Evolutionary conservation across 2,797 vertebrate species (phyloP).

Genomic region (Meda fulgida): DNA sequence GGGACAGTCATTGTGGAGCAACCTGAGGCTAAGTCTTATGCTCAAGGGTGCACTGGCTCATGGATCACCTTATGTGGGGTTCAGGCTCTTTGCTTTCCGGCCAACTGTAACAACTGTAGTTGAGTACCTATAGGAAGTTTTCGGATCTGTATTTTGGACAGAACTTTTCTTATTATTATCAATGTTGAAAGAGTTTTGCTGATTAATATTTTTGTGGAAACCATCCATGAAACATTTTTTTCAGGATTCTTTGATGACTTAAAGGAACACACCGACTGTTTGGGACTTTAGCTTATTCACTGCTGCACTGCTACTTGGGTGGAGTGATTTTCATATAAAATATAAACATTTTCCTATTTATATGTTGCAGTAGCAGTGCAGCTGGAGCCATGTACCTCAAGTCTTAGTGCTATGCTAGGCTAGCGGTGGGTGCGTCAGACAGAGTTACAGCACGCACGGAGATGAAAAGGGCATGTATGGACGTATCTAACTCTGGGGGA

Average conservation of each 20-base stretch:
- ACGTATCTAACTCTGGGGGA: too few species aligned
- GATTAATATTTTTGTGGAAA: neutral
- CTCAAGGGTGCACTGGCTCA: conserved; percentile 1
- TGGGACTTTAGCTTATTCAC: too few species aligned
- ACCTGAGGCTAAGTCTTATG: conserved; percentile 9
- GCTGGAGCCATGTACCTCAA: too few species aligned
- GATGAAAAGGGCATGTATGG: too few species aligned
- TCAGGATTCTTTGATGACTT: neutral
- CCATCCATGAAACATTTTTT: neutral
- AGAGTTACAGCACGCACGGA: too few species aligned
- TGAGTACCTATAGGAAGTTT: neutral
- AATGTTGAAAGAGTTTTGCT: neutral
- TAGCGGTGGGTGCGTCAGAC: too few species aligned
- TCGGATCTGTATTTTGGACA: neutral
- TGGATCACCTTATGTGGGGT: neutral
- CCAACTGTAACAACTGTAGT: neutral
- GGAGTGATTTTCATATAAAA: too few species aligned
- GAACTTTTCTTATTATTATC: neutral
- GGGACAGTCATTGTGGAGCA: conserved; percentile 9
- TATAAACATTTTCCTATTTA: too few species aligned
- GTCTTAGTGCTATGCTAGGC: too few species aligned
- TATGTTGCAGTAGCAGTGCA: too few species aligned
- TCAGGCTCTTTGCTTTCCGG: conserved; percentile 4
- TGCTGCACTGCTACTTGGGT: too few species aligned
- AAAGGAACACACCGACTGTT: too few species aligned